These are phyloP conservation scores for Sialis fuliginosa DNA, from an alignment of 2,888 invertebrate species.

Conservation along the genomic window DNA sequence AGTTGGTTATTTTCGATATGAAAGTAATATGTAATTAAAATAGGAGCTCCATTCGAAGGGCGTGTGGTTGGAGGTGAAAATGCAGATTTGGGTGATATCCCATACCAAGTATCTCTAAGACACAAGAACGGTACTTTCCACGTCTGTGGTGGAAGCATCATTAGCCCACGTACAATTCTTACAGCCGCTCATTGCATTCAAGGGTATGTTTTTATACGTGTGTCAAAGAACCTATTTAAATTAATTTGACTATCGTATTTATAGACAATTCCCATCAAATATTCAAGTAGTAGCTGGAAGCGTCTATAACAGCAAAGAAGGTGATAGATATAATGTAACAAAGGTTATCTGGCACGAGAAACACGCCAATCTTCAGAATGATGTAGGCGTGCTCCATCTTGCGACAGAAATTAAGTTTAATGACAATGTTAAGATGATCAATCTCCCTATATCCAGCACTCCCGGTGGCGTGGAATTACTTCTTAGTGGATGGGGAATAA, in stretches of 20 bases:
- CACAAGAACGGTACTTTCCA: slow-evolving; percentile 20
- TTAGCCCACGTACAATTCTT: slow-evolving; percentile 26
- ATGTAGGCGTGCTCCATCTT: slow-evolving; percentile 28
- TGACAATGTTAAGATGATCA: neutral
- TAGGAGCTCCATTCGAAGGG: too few relatives aligned
- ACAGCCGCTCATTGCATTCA: slow-evolving; percentile 32
- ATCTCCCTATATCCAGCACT: slow-evolving; percentile 21
- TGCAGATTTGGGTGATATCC: slow-evolving; percentile 25
- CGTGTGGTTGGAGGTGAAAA: slow-evolving; percentile 27
- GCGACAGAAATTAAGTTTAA: neutral
- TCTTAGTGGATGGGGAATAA: slow-evolving; percentile 46
- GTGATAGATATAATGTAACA: slow-evolving; percentile 22
- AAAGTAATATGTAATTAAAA: too few relatives aligned
- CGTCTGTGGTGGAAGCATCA: slow-evolving; percentile 29
- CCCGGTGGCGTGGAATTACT: slow-evolving; percentile 30
- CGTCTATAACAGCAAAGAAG: slow-evolving; percentile 24
- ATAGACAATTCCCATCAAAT: too few relatives aligned
- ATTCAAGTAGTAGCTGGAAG: slow-evolving; percentile 28
- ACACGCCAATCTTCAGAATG: slow-evolving; percentile 26
- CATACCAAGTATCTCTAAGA: slow-evolving; percentile 29
- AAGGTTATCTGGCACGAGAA: slow-evolving; percentile 23
- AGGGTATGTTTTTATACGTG: too few relatives aligned
- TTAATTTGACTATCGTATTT: too few relatives aligned
- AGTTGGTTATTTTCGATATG: too few relatives aligned
- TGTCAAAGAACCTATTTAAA: too few relatives aligned